Conservation (phyloP, 2,797 vertebrate genomes). For the Mallotus villosus region DNA sequence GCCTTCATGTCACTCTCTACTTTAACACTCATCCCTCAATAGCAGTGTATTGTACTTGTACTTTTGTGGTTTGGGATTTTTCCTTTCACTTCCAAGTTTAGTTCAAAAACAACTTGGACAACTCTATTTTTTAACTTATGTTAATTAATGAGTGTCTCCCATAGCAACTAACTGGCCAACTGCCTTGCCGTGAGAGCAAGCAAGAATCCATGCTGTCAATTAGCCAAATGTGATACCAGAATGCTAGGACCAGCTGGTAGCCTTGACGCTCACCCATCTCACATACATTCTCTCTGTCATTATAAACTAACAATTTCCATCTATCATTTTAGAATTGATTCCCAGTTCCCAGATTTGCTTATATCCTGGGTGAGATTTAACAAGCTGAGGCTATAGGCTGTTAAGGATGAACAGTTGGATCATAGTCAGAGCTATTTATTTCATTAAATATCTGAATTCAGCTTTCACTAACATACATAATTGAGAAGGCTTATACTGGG, state of each 20-base stretch:
- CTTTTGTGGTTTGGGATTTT: background rate
- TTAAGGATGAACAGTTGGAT: background rate
- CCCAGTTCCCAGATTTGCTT: background rate
- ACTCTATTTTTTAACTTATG: constrained; percentile 58
- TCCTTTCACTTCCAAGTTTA: background rate
- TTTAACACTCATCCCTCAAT: background rate
- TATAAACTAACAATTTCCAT: background rate
- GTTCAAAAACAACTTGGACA: constrained; percentile 35
- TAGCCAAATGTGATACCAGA: constrained; percentile 24
- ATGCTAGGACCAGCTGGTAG: constrained; percentile 15
- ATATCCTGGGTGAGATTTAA: background rate
- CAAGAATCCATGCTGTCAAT: constrained; percentile 65
- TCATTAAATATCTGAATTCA: constrained; percentile 5
- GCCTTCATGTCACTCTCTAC: background rate
- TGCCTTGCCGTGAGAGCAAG: constrained; percentile 55
- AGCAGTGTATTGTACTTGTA: background rate
- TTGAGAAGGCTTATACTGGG: constrained; percentile 23
- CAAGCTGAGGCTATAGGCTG: background rate
- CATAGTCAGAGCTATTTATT: background rate
- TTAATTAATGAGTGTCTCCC: constrained; percentile 64
- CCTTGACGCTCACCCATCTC: background rate
- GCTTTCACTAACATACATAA: constrained; percentile 5
- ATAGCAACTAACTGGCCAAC: constrained; percentile 50
- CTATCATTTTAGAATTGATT: constrained; percentile 12
- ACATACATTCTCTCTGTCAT: constrained; percentile 10